phyloP scores from a whole-genome alignment of 2,888 invertebrate genomes.

The Pycnomerus fuliginosus region DNA sequence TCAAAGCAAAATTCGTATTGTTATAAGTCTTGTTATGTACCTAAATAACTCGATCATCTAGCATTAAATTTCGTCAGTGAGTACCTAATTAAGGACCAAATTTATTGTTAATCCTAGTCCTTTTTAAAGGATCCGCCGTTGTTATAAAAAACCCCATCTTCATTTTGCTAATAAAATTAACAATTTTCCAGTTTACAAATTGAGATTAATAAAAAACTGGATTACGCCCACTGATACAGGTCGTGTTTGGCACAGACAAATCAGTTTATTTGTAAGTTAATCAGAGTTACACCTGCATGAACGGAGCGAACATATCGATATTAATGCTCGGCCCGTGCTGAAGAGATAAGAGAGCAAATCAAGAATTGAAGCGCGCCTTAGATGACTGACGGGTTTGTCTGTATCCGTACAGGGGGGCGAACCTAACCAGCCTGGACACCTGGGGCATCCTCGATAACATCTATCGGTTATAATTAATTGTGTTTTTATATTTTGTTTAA shows the following conservation, averaged over 20 bases:
- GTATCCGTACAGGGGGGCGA: slow-evolving; percentile 36
- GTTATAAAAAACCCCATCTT: no score
- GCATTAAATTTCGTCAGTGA: no score
- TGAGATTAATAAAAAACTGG: slow-evolving; percentile 15
- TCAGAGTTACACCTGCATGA: slow-evolving; percentile 23
- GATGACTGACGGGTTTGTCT: slow-evolving; percentile 46
- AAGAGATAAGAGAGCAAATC: slow-evolving; percentile 39
- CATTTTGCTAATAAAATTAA: no score
- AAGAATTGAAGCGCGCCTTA: slow-evolving; percentile 38
- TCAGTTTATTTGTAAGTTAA: slow-evolving; percentile 22
- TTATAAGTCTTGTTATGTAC: no score
- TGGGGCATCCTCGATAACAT: slow-evolving; percentile 51
- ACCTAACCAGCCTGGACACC: slow-evolving; percentile 46
- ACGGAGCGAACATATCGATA: slow-evolving; percentile 11
- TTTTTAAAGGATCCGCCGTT: no score
- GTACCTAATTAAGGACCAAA: no score
- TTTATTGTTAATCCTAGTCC: no score
- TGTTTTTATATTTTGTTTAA: slow-evolving; percentile 55
- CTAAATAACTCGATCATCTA: no score
- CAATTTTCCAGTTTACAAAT: no score
- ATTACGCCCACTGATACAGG: slow-evolving; percentile 8
- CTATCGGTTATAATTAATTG: slow-evolving; percentile 54
- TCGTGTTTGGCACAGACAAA: slow-evolving; percentile 8
- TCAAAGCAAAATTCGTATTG: no score
- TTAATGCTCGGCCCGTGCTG: slow-evolving; percentile 26